Percentiles rank a stretch among this genome's conserved stretches.
Conservation (phyloP, 1,140 invertebrate species). For the Zaprionus taronus region DNA sequence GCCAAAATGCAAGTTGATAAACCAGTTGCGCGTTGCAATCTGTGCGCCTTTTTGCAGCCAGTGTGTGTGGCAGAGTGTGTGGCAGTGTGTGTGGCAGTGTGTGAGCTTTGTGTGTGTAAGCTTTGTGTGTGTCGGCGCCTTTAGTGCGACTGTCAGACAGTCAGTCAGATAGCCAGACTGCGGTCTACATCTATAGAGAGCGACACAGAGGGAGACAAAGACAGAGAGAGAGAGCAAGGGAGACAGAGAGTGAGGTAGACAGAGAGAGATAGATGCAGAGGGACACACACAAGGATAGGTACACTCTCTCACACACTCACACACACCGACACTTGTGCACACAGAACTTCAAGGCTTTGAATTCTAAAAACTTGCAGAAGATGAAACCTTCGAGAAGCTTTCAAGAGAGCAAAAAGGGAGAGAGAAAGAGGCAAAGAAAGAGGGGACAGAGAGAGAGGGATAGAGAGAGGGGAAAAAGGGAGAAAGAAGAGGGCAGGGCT, state of each 20-base stretch:
- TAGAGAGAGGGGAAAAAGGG: not conserved
- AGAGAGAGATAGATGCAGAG: not conserved
- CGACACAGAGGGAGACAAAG: not conserved
- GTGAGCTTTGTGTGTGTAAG: slow-evolving; percentile 14
- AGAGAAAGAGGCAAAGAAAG: slow-evolving; percentile 11
- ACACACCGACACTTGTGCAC: slow-evolving; percentile 62
- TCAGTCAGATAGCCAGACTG: slow-evolving; percentile 49
- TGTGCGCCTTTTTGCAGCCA: slow-evolving; percentile 68
- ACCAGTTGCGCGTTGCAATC: slow-evolving; percentile 63
- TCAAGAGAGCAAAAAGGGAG: not conserved
- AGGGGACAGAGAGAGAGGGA: slow-evolving; percentile 1
- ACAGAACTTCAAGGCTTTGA: slow-evolving; percentile 61
- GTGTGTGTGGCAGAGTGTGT: slow-evolving; percentile 54
- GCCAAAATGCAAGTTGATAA: slow-evolving; percentile 83
- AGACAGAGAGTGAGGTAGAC: not conserved
- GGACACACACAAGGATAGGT: not conserved
- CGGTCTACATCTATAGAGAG: slow-evolving; percentile 74
- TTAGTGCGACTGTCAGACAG: slow-evolving; percentile 55
- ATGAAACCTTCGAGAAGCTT: not conserved
- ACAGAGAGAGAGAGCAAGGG: not conserved
- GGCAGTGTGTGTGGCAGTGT: slow-evolving; percentile 4
- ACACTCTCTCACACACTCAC: slow-evolving; percentile 34
- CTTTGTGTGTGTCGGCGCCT: slow-evolving; percentile 52
- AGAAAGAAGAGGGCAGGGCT: not conserved
- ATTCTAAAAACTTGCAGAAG: slow-evolving; percentile 29